phyloP scores from a whole-genome alignment of 2,113 vertebrate species.

The Oplegnathus fasciatus region DNA sequence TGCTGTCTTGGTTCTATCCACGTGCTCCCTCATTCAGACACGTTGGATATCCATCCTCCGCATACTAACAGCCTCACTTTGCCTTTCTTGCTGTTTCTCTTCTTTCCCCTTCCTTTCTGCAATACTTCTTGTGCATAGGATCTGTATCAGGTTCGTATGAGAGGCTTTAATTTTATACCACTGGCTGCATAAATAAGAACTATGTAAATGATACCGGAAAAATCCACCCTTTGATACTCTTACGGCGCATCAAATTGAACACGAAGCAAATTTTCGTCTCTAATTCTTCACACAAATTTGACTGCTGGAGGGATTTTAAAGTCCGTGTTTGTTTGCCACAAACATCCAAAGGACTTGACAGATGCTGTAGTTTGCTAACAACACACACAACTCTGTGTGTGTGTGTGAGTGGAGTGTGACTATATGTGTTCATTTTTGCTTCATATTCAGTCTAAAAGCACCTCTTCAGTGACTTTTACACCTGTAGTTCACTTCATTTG shows the following conservation, averaged over 20 bases:
- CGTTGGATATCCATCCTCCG: constrained; percentile 45
- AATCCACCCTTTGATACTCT: constrained; percentile 31
- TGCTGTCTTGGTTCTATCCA: constrained; percentile 21
- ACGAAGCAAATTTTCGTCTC: neutral
- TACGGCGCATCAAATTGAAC: neutral
- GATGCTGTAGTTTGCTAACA: neutral
- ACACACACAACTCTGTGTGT: neutral
- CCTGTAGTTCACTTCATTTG: neutral
- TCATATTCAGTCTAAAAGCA: neutral
- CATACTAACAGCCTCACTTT: constrained; percentile 68
- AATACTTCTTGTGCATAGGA: constrained; percentile 83
- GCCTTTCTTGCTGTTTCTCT: constrained; percentile 66
- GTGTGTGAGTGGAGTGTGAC: neutral
- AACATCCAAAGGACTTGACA: neutral
- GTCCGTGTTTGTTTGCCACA: neutral
- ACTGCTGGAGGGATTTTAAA: neutral
- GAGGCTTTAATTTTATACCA: constrained; percentile 54
- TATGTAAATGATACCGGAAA: constrained; percentile 4
- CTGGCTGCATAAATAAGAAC: constrained; percentile 35
- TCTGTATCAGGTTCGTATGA: constrained; percentile 91
- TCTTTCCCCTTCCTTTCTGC: constrained; percentile 50
- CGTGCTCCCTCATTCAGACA: constrained; percentile 41
- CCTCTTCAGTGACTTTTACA: neutral
- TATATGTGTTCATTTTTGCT: neutral
- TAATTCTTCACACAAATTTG: neutral